Evolutionary conservation across 2,888 invertebrate species (phyloP), one percentile per base, ranked within the genome.

Genomic region (Cephus pygmeus): DNA sequence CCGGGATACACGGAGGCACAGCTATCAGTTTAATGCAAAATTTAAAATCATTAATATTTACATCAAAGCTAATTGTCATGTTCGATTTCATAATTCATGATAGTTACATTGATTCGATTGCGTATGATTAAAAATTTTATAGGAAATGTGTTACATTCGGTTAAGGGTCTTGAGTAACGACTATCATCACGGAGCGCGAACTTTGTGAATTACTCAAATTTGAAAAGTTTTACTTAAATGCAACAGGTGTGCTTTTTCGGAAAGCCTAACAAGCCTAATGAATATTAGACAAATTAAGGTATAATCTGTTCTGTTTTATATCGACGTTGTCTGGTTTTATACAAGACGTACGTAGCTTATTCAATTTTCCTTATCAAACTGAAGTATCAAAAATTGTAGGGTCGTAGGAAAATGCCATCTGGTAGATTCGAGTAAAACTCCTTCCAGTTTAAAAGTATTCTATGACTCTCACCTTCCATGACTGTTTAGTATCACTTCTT

Each of bases 21-120:
- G 71, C 74, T 35, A n/a, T 30, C 75, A 69, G 76, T 73, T 77
- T 68, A 81, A 82, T 82, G 79, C 69, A 81, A 35, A 79, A 77
- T 82, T 68, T 82, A 68, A 82, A 56, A 33, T 4, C 11, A 34
- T 71, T 34, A 30, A 71, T 71, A 15, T 56, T 56, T 6, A 56
- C 23, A 9, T 56, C 23, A 56, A 56, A 23, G 23, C 2, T 56
- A 56, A 23, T 23, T 56, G 56, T 56, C 6, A 23, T 23, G 23
- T 23, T 56, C 0, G 56, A 40, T 40, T 40, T 40, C 4, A 40
- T 15, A 40, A 40, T 15, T 15, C 4, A 40, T 40, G 1, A 15
- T 15, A 56, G 56, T 23, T 23, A 15, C 9, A 9, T 56, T 56
- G 56, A 56, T 23, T 23, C 23, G 56, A 23, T 23, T 56, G 23